Percentiles rank a stretch among this genome's conserved stretches.
Conservation (phyloP, 1,140 invertebrate species). For the Sitobion miscanthi region DNA sequence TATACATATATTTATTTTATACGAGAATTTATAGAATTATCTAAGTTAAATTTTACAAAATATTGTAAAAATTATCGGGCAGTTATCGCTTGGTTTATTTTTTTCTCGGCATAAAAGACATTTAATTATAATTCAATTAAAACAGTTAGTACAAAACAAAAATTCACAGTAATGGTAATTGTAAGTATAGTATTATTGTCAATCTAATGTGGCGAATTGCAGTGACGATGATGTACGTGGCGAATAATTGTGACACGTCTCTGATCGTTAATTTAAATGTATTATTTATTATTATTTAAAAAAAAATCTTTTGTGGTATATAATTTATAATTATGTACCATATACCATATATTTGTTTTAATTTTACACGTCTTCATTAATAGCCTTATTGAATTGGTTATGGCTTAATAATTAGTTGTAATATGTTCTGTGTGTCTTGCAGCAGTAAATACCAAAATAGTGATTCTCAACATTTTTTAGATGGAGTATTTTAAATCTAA, state of each 20-base stretch:
- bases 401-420: not conserved
- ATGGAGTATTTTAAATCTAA: not conserved
- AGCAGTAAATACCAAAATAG: not conserved
- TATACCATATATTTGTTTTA: not conserved
- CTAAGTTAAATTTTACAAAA: too few relatives aligned
- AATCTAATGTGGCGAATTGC: not conserved
- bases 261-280: not conserved
- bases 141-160: not conserved
- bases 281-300: conserved; percentile 14
- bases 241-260: not conserved
- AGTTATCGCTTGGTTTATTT: not conserved
- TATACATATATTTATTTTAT: too few relatives aligned
- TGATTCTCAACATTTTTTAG: not conserved
- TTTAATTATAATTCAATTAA: conserved; percentile 13
- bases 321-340: not conserved
- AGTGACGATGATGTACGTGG: not conserved
- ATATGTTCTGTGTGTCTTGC: not conserved
- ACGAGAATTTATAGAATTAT: too few relatives aligned
- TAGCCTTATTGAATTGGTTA: not conserved
- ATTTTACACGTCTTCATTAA: not conserved
- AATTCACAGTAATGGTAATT: conserved; percentile 3
- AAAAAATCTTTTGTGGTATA: not conserved
- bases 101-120: not conserved
- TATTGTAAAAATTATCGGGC: not conserved
- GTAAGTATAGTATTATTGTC: not conserved